These are phyloP conservation scores for Cabera pusaria DNA, from an alignment of 2,888 invertebrate species.

Conservation along the genomic window DNA sequence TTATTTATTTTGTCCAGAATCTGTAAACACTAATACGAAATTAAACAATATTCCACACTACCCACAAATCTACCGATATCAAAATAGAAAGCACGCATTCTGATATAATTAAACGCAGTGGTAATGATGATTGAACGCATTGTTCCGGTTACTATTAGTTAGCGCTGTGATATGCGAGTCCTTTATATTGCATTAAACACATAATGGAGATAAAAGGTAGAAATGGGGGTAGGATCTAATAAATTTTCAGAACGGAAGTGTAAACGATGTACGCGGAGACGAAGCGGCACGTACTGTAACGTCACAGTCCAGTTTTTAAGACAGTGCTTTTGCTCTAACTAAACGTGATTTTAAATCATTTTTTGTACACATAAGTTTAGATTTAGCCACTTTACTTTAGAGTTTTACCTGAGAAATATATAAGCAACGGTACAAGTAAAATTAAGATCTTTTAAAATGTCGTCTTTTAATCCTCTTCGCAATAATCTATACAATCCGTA, in stretches of 20 bases:
- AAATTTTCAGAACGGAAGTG: conserved; percentile 77
- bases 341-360: too few species aligned
- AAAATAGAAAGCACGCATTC: conserved; percentile 5
- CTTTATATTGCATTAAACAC: conserved; percentile 64
- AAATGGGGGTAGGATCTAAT: conserved; percentile 75
- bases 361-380: too few species aligned
- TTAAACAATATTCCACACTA: too few species aligned
- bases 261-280: conserved; percentile 76
- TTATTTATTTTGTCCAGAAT: too few species aligned
- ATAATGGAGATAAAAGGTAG: conserved; percentile 76
- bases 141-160: conserved; percentile 47
- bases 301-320: conserved; percentile 28
- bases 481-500: too few species aligned
- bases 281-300: conserved; percentile 62
- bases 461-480: too few species aligned
- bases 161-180: conserved; percentile 47
- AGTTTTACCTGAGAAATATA: too few species aligned
- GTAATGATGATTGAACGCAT: conserved; percentile 40
- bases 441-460: too few species aligned
- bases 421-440: too few species aligned
- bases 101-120: conserved; percentile 15
- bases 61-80: not conserved
- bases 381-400: too few species aligned
- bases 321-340: conserved; percentile 26
- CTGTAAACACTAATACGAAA: too few species aligned